Base-by-base conservation (phyloP, 2,888 invertebrate species). In the Acleris laterana region DNA sequence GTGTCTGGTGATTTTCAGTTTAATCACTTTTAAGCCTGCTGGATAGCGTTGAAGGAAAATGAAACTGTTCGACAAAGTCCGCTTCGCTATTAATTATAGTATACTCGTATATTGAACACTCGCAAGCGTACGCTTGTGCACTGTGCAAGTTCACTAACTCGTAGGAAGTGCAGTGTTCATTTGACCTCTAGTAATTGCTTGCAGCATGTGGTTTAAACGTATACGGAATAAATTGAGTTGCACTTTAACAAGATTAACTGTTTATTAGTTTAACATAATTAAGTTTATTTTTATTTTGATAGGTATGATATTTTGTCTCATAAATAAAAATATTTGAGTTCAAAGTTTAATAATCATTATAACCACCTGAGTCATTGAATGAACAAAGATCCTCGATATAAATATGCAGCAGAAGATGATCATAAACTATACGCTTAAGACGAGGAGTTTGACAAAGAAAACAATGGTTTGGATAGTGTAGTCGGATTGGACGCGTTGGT, bases 1-100 rank as follows among this genome's bases (percentile, higher is more conserved):
- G 83, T 81, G 83, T 84, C 90, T 92, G 92, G 88, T 84, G 83
- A 87, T 89, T 83, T 85, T 90, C 90, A 86, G 81, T 81, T 85
- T 83, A 85, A 77, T 78, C 75, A 80, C 74, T 77, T 78, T 80
- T 82, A 80, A 78, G 77, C 61, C 69, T 70, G 72, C 77, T 82
- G 82, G 78, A 77, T 74, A 80, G 78, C 82, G 80, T 83, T 80
- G 74, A 78, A 78, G 70, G 78, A 77, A 77, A 79, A 72, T 74
- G 73, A 70, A 73, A 61, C 70, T 73, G 75, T 72, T 78, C 72
- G 78, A 74, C 77, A 71, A 74, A 75, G 77, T 75, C 74, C 71
- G 68, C 68, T 69, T 53, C 68, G 55, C 51, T 60, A 60, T 58
- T 56, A 63, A 44, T 50, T 20, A 13, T 38, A 38, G 11, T 64